These are phyloP conservation scores for Limnephilus marmoratus DNA, from an alignment of 2,888 invertebrate genomes.

Conservation along the genomic window DNA sequence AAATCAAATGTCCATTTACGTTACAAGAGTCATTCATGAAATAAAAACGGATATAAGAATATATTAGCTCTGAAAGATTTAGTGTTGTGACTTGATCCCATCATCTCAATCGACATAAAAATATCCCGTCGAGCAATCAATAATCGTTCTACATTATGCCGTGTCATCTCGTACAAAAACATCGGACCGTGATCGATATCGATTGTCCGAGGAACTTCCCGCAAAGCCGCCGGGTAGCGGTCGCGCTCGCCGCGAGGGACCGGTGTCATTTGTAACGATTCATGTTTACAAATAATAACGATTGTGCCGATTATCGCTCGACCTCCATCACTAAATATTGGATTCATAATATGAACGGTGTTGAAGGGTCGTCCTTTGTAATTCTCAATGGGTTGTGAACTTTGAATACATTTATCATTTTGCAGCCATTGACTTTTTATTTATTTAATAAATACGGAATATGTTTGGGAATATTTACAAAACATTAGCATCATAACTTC, in stretches of 20 bases:
- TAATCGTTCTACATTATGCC: not conserved
- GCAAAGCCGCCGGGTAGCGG: conserved; percentile 37
- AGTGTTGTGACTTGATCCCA: conserved; percentile 8
- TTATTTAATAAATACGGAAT: no score
- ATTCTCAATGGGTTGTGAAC: not conserved
- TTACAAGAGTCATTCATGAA: not conserved
- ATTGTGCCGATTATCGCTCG: conserved; percentile 21
- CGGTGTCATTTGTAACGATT: conserved; percentile 33
- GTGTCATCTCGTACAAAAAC: conserved; percentile 30
- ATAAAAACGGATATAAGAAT: not conserved
- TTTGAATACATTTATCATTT: not conserved
- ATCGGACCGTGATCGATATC: conserved; percentile 46
- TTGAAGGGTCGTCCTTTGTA: not conserved
- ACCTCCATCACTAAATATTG: not conserved
- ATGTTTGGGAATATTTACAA: no score
- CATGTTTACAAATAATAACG: conserved; percentile 48
- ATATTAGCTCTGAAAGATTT: not conserved
- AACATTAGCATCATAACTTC: no score
- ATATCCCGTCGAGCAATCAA: conserved; percentile 7
- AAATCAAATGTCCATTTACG: no score
- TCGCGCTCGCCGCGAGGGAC: not conserved
- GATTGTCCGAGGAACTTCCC: conserved; percentile 15
- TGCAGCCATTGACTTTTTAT: not conserved
- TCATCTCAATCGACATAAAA: conserved; percentile 20
- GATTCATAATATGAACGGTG: not conserved